Conservation (phyloP, 1,140 invertebrate species). For the Trachelipus rathkii region DNA sequence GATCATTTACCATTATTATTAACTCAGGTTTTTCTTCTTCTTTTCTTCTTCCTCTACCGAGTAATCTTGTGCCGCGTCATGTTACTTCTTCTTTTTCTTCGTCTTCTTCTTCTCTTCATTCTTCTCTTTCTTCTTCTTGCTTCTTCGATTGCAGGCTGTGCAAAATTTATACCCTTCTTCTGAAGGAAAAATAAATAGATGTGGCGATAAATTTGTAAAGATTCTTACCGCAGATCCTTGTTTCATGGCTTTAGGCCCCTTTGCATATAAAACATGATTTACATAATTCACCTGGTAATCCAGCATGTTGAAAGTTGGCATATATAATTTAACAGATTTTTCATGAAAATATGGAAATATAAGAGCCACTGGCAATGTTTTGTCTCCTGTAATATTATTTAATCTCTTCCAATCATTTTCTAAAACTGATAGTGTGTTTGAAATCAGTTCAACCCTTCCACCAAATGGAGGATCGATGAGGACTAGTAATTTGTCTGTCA, state of each 20-base stretch:
- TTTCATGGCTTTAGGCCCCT: conserved; percentile 52
- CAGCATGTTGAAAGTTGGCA: conserved; percentile 68
- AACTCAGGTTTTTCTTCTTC: too few relatives aligned
- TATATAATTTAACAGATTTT: conserved; percentile 62
- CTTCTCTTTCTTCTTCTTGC: too few relatives aligned
- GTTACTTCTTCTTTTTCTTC: too few relatives aligned
- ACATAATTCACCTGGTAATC: conserved; percentile 74
- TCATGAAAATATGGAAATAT: conserved; percentile 86
- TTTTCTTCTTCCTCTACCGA: too few relatives aligned
- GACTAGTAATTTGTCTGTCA: conserved; percentile 52
- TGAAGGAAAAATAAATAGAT: conserved; percentile 57
- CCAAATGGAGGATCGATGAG: conserved; percentile 78
- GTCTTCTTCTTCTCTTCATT: too few relatives aligned
- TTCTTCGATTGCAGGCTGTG: too few relatives aligned
- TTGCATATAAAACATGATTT: conserved; percentile 54
- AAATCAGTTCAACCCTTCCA: conserved; percentile 72
- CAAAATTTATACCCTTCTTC: too few relatives aligned
- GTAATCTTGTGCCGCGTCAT: too few relatives aligned
- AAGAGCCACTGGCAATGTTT: conserved; percentile 56
- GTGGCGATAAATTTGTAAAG: conserved; percentile 70
- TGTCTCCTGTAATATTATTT: conserved; percentile 23
- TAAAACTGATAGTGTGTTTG: conserved; percentile 63
- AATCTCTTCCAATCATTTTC: conserved; percentile 51
- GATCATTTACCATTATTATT: too few relatives aligned
- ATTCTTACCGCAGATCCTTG: conserved; percentile 73